These are phyloP conservation scores for Sakesphorus luctuosus DNA, from an alignment of 2,113 vertebrate species.

Conservation along the genomic window DNA sequence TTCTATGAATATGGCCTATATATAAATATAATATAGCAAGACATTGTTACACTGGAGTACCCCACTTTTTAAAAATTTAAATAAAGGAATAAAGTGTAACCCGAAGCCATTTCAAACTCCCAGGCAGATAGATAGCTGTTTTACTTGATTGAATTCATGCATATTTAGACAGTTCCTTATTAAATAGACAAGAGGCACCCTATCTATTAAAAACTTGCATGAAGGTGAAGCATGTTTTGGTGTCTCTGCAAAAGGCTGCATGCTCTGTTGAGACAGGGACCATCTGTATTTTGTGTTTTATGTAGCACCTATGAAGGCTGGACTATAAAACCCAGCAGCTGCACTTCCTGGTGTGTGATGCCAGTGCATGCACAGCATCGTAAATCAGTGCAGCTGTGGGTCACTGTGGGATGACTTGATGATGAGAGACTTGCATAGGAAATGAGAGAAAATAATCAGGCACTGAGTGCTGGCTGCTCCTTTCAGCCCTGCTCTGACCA, in stretches of 20 bases:
- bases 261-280: not conserved
- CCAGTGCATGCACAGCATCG: not conserved
- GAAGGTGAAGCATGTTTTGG: not conserved
- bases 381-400: slow-evolving; percentile 2
- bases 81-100: not conserved
- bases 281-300: not conserved
- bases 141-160: not conserved
- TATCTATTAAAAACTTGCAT: not conserved
- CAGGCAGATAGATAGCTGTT: not conserved
- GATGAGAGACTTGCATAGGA: not conserved
- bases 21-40: not conserved
- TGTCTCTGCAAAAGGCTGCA: not conserved
- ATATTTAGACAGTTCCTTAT: slow-evolving; percentile 1
- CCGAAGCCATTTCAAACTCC: not conserved
- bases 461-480: not conserved
- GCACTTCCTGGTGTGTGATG: not conserved
- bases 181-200: not conserved
- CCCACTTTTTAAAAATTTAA: not conserved
- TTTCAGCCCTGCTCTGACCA: not conserved
- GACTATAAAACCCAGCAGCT: not conserved
- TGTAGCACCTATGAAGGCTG: slow-evolving; percentile 11
- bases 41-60: not conserved
- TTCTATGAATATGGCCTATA: not conserved
- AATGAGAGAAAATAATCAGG: slow-evolving; percentile 30
- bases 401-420: not conserved